Conservation (phyloP, 2,113 vertebrate genomes). For the Cyprinodon tularosa region DNA sequence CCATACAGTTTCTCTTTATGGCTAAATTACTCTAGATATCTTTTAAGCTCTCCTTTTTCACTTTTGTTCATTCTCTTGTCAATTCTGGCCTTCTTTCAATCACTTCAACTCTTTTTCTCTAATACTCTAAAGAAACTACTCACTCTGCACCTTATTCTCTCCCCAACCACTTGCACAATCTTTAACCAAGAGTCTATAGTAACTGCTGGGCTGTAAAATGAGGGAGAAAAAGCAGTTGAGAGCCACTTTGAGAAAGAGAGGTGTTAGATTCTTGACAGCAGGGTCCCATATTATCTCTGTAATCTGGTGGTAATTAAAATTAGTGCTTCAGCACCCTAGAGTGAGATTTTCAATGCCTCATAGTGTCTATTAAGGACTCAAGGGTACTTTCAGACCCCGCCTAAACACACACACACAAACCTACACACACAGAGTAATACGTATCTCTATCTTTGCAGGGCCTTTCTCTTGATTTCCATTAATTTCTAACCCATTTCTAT, state of each 20-base stretch:
- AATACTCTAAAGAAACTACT: conserved; percentile 73
- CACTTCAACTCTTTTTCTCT: conserved; percentile 68
- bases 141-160: conserved; percentile 73
- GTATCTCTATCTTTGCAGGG: too few species aligned
- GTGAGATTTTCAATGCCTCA: conserved; percentile 74
- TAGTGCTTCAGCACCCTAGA: conserved; percentile 73
- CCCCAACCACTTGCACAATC: conserved; percentile 60
- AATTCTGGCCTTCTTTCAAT: conserved; percentile 76
- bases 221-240: conserved; percentile 51
- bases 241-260: conserved; percentile 64
- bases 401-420: conserved; percentile 42
- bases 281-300: conserved; percentile 81
- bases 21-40: conserved; percentile 72
- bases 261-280: conserved; percentile 71
- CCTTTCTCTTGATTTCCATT: too few species aligned
- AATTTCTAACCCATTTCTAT: too few species aligned
- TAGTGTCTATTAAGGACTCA: conserved; percentile 70
- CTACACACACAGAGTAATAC: background rate
- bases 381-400: conserved; percentile 45
- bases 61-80: conserved; percentile 69
- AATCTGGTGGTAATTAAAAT: conserved; percentile 82
- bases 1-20: conserved; percentile 66
- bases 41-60: conserved; percentile 72
- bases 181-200: conserved; percentile 60
- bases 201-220: conserved; percentile 80